phyloP scores from a whole-genome alignment of 2,113 vertebrate species.

The Pteropus alecto region DNA sequence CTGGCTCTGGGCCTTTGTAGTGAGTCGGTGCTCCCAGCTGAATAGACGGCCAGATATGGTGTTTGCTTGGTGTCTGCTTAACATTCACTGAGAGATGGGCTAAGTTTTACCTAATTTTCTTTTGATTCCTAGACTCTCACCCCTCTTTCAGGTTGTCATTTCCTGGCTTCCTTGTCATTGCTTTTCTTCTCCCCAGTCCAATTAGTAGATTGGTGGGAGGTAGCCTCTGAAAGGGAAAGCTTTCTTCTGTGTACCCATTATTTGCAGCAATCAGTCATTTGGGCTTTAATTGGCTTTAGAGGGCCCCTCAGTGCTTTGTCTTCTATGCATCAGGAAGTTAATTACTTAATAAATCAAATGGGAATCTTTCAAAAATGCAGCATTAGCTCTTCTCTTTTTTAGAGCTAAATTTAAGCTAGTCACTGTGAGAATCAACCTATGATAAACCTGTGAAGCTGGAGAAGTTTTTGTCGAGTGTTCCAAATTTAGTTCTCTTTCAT shows the following conservation, averaged over 20 bases:
- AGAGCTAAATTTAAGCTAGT: background rate
- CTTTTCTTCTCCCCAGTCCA: background rate
- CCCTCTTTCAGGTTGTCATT: background rate
- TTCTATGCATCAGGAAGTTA: slow-evolving; percentile 63
- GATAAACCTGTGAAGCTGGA: background rate
- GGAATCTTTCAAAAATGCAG: slow-evolving; percentile 44
- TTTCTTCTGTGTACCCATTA: slow-evolving; percentile 36
- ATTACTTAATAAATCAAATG: slow-evolving; percentile 70
- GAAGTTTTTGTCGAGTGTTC: background rate
- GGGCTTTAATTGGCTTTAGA: slow-evolving; percentile 67
- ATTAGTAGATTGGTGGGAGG: slow-evolving; percentile 63
- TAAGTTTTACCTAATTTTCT: slow-evolving; percentile 21
- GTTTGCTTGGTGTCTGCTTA: background rate
- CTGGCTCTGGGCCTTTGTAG: background rate
- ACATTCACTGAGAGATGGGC: background rate
- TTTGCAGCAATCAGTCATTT: slow-evolving; percentile 60
- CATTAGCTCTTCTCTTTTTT: slow-evolving; percentile 37
- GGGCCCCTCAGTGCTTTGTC: slow-evolving; percentile 46
- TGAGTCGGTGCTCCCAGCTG: background rate
- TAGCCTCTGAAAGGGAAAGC: slow-evolving; percentile 8
- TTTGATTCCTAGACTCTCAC: background rate
- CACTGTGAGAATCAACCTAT: background rate
- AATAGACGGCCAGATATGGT: background rate
- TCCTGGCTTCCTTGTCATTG: background rate
- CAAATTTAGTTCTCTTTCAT: background rate